Conservation (phyloP, 1,140 invertebrate species). For the Trichonephila clavata region DNA sequence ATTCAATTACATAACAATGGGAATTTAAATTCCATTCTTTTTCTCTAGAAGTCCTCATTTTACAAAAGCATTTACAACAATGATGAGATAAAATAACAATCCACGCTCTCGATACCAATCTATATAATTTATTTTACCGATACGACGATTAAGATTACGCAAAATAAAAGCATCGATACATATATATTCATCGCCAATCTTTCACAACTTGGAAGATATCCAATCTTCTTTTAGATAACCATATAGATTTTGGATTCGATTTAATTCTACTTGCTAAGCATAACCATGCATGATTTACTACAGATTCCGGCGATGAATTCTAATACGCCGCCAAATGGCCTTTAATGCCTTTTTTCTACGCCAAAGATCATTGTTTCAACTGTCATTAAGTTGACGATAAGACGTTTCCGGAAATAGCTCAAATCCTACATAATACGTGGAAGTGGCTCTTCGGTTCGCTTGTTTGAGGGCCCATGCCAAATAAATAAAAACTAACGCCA, state of each 20-base stretch:
- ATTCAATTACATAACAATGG: neutral
- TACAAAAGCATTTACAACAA: neutral
- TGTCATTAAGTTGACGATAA: conserved; percentile 40
- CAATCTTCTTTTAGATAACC: neutral
- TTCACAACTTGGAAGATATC: neutral
- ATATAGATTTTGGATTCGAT: neutral
- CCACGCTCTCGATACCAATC: neutral
- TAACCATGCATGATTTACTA: neutral
- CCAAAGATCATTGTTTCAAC: conserved; percentile 64
- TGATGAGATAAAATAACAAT: neutral
- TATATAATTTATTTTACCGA: neutral
- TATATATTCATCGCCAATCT: neutral
- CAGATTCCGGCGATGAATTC: conserved; percentile 19
- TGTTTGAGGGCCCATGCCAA: neutral
- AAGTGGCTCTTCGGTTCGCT: conserved; percentile 56
- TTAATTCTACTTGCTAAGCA: neutral
- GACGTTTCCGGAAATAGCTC: conserved; percentile 52
- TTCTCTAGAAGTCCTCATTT: neutral
- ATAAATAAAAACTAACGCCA: conserved; percentile 14
- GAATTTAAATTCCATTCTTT: neutral
- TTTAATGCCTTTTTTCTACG: conserved; percentile 44
- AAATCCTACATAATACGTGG: conserved; percentile 62
- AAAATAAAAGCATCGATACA: neutral
- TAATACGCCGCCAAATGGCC: conserved; percentile 51
- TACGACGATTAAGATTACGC: neutral